A percentile compares a stretch with the other conserved stretches of the same genome.
phyloP scores from a whole-genome alignment of 2,113 vertebrate species.

The Megaceryle maxima region DNA sequence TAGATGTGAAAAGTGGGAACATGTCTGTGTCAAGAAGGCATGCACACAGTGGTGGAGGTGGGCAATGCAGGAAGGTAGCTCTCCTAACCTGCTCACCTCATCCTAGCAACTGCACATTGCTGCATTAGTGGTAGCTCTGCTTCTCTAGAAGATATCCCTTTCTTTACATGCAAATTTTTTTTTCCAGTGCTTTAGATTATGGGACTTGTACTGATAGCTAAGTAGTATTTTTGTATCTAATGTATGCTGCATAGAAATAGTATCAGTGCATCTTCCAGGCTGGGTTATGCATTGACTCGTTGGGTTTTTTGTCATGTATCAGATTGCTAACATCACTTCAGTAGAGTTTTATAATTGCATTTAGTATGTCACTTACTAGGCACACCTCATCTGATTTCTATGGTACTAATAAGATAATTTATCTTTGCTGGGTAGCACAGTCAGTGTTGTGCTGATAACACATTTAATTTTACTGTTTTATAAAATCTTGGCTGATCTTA shows the following conservation, averaged over 20 bases:
- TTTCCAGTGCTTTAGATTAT: background rate
- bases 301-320: conserved; percentile 33
- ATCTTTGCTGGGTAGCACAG: conserved; percentile 36
- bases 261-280: background rate
- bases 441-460: conserved; percentile 41
- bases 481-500: conserved; percentile 33
- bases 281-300: background rate
- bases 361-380: conserved; percentile 60
- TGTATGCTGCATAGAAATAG: background rate
- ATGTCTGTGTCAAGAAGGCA: background rate
- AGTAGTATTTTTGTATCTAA: background rate
- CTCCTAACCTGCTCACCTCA: background rate
- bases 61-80: fast-evolving
- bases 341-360: conserved; percentile 60
- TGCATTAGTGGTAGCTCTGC: background rate
- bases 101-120: background rate
- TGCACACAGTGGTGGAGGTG: fast-evolving
- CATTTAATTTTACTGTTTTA: conserved; percentile 37
- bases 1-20: background rate
- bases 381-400: conserved; percentile 49
- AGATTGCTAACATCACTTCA: conserved; percentile 59
- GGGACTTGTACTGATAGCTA: background rate
- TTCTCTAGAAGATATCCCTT: background rate
- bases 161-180: background rate
- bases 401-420: conserved; percentile 56